Conservation (phyloP, 2,797 vertebrate genomes). For the Sebastes iracundus region DNA sequence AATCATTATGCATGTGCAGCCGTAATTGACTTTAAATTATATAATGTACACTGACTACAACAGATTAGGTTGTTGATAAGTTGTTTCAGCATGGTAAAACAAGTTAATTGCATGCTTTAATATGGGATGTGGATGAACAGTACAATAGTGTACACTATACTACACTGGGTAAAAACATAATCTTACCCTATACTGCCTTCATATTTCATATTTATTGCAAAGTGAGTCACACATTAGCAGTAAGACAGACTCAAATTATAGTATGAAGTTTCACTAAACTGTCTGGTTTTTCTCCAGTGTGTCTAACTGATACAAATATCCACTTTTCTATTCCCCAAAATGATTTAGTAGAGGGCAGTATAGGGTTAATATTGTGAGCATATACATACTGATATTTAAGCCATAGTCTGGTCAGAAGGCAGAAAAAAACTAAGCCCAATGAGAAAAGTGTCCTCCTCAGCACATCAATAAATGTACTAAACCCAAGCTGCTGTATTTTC, state of each 20-base stretch:
- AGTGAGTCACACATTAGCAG: not conserved
- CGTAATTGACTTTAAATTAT: not conserved
- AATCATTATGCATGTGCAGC: not conserved
- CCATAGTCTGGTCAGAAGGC: not conserved
- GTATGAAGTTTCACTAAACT: not conserved
- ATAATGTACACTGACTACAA: not conserved
- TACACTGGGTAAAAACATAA: too few species aligned
- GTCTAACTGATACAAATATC: not conserved
- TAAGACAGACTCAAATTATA: not conserved
- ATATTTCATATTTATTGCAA: not conserved
- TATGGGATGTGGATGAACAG: not conserved
- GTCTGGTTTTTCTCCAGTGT: not conserved
- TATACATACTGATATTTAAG: not conserved
- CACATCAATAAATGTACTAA: constrained; percentile 31
- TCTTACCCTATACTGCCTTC: not conserved
- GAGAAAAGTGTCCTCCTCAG: constrained; percentile 9
- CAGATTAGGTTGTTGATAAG: not conserved
- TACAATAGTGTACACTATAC: not conserved
- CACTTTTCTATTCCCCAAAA: not conserved
- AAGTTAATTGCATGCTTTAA: not conserved
- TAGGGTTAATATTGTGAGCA: not conserved
- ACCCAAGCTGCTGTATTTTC: not conserved
- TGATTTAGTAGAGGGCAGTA: not conserved
- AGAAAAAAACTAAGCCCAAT: not conserved
- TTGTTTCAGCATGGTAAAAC: not conserved